Base-by-base conservation (phyloP, 2,888 invertebrate species). In the Andrena flavipes region DNA sequence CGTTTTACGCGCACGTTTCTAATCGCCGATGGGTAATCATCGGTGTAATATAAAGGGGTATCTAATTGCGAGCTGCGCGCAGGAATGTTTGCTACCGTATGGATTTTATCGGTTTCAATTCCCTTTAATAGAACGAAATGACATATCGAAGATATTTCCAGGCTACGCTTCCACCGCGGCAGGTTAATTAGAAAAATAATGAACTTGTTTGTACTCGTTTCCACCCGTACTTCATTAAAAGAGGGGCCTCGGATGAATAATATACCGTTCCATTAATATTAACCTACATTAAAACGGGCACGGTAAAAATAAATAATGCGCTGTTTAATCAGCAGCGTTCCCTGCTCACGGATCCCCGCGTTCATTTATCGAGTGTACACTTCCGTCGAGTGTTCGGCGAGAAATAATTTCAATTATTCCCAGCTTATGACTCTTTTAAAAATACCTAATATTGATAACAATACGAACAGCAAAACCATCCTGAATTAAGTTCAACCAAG, bases 131-230 rank as follows among this genome's bases (percentile, higher is more conserved):
- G 48, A 29, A 16, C 26, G 42, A 33, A 33, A 71, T 71, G n/a
- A 26, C 33, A 6, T 13, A n/a, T 33, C 35, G 59, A 35, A 59
- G 69, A 71, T 29, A 48, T 29, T 42, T 6, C n/a, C 10, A 20
- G 60, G 59, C 30, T 26, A 20, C 56, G 49, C 49, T 71, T 49
- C 62, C 23, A 60, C 23, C 71, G 48, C 62, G 60, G 60, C 20
- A 48, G 60, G 8, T 71, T 71, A 71, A 71, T 71, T 71, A 49
- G 42, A 71, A 62, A 71, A 71, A 71, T 62, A 71, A 71, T 62
- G 71, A 71, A 71, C 60, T 29, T 71, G 71, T 71, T 71, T 71
- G 71, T 30, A 71, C 26, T 71, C 60, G 62, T 62, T 71, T 62
- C 71, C 60, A 71, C 49, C 23, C 71, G 60, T 49, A 30, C 8